Percentiles rank a stretch among this genome's conserved stretches.
Conservation (phyloP, 2,113 vertebrate genomes). For the Clarias macrocephalus region DNA sequence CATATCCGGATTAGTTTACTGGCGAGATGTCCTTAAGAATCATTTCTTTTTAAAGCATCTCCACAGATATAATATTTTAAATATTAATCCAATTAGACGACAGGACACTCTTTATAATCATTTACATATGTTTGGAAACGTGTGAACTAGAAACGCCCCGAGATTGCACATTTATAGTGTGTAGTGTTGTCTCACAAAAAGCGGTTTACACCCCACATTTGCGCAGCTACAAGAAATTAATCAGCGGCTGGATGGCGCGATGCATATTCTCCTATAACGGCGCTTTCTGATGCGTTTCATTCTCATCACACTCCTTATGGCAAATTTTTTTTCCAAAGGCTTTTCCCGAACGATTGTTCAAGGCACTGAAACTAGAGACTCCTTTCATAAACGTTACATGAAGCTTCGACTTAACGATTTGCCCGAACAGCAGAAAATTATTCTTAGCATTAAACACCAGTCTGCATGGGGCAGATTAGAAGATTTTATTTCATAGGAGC, state of each 20-base stretch:
- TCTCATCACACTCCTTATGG: not conserved
- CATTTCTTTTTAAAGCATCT: not conserved
- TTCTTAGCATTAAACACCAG: not conserved
- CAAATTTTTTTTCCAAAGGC: not conserved
- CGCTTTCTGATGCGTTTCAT: not conserved
- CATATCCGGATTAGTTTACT: not conserved
- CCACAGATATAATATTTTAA: not conserved
- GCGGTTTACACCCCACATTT: no score
- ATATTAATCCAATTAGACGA: not conserved
- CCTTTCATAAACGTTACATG: not conserved
- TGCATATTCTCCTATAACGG: no score
- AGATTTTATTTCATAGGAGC: not conserved
- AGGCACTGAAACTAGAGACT: not conserved
- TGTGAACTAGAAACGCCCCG: not conserved
- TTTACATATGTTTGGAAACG: not conserved
- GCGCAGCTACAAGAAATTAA: no score
- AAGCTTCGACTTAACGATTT: not conserved
- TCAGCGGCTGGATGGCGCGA: no score
- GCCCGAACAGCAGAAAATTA: not conserved
- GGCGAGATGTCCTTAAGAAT: not conserved
- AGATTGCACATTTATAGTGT: not conserved
- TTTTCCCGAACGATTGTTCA: not conserved
- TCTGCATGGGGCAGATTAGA: no score
- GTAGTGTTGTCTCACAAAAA: not conserved
- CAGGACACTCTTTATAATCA: not conserved